phyloP scores from a whole-genome alignment of 1,140 invertebrate genomes.

The Mizuhopecten yessoensis region DNA sequence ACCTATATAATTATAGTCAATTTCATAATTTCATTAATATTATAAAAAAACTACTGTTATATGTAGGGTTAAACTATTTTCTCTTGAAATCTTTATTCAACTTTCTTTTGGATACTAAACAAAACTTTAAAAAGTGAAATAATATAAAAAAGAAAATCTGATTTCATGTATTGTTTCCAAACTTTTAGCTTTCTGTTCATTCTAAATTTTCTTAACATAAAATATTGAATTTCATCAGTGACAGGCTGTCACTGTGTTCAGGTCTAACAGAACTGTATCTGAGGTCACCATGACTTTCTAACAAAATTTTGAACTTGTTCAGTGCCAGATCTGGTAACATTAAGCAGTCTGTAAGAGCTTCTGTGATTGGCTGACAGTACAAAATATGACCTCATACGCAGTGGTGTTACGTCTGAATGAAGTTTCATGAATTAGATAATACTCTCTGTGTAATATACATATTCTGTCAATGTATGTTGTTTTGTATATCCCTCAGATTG shows the following conservation, averaged over 20 bases:
- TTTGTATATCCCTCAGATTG: conserved; percentile 39
- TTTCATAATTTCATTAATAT: no score
- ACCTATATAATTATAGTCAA: no score
- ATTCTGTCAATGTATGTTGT: not conserved
- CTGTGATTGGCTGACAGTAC: not conserved
- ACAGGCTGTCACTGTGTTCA: not conserved
- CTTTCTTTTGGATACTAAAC: not conserved
- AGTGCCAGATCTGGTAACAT: no score
- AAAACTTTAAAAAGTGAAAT: not conserved
- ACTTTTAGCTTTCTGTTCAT: not conserved
- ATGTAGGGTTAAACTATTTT: no score
- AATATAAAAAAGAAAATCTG: not conserved
- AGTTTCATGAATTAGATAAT: not conserved
- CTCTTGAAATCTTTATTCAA: not conserved
- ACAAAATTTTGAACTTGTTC: not conserved
- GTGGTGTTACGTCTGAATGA: not conserved
- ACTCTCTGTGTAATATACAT: no score
- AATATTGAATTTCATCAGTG: not conserved
- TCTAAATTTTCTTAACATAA: not conserved
- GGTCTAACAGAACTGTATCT: conserved; percentile 6
- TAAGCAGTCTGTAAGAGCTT: not conserved
- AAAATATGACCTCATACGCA: not conserved
- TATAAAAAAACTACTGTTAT: no score
- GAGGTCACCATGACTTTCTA: not conserved
- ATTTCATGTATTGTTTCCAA: not conserved